These are phyloP conservation scores for Lasiurus borealis DNA, from an alignment of 2,113 vertebrate genomes.

Conservation along the genomic window DNA sequence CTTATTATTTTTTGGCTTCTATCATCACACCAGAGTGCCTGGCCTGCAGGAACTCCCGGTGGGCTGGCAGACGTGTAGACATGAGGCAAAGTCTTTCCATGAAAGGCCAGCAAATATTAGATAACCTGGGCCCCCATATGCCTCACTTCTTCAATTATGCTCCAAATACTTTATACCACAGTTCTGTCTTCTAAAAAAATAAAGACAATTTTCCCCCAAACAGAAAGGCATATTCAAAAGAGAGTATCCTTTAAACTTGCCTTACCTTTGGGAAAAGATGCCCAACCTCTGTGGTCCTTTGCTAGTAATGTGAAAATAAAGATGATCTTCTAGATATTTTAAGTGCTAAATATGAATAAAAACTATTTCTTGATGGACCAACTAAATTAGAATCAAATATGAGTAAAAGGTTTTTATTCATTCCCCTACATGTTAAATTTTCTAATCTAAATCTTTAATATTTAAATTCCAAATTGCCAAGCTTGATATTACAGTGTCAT, in stretches of 20 bases:
- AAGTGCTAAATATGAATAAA: background rate
- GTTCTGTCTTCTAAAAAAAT: background rate
- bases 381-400: conserved; percentile 20
- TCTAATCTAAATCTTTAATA: conserved; percentile 40
- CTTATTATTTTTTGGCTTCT: background rate
- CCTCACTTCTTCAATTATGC: background rate
- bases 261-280: conserved; percentile 28
- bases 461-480: background rate
- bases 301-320: background rate
- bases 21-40: background rate
- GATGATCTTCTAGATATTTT: background rate
- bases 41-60: background rate
- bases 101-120: background rate
- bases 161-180: background rate
- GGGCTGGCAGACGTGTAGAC: background rate
- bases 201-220: background rate
- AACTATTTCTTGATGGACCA: background rate
- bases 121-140: background rate
- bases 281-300: background rate
- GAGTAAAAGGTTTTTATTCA: conserved; percentile 4
- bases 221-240: background rate
- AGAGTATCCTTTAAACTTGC: background rate
- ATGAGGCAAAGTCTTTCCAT: background rate
- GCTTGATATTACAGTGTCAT: background rate
- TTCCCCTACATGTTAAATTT: background rate